Evolutionary conservation across 1,140 invertebrate species (phyloP).

Genomic region (Drosophila dunni): DNA sequence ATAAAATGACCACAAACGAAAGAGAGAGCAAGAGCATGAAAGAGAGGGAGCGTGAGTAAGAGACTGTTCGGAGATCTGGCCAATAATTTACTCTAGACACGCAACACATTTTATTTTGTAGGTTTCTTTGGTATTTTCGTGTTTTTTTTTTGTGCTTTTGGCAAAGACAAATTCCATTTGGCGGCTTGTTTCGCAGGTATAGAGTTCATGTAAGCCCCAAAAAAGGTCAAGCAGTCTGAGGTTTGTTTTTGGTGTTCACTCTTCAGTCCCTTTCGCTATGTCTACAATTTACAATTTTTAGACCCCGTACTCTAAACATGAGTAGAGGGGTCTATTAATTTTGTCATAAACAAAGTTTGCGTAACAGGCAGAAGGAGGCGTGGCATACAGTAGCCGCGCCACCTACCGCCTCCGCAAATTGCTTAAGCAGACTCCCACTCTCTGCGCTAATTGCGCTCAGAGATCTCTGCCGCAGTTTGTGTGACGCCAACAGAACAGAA

Average conservation of each 20-base stretch:
- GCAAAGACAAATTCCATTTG: conserved; percentile 54
- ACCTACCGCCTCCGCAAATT: too few relatives aligned
- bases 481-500: too few relatives aligned
- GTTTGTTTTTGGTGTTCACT: conserved; percentile 5
- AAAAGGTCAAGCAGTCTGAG: conserved; percentile 6
- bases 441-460: too few relatives aligned
- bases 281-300: conserved; percentile 22
- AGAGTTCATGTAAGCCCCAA: conserved; percentile 22
- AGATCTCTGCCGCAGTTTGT: too few relatives aligned
- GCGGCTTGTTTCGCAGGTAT: conserved; percentile 39
- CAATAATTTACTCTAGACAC: conserved; percentile 63
- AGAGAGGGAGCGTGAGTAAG: neutral
- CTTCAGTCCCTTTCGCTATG: neutral
- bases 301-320: too few relatives aligned
- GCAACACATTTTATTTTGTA: conserved; percentile 44
- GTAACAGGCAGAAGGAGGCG: too few relatives aligned
- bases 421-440: too few relatives aligned
- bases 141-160: conserved; percentile 10
- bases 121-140: too few relatives aligned
- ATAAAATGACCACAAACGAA: conserved; percentile 4
- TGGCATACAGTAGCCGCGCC: too few relatives aligned
- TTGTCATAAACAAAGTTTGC: too few relatives aligned
- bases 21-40: neutral
- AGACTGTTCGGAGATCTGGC: conserved; percentile 46
- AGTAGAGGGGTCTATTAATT: too few relatives aligned